phyloP scores from a whole-genome alignment of 1,140 invertebrate species.

The Drosophila navojoa region DNA sequence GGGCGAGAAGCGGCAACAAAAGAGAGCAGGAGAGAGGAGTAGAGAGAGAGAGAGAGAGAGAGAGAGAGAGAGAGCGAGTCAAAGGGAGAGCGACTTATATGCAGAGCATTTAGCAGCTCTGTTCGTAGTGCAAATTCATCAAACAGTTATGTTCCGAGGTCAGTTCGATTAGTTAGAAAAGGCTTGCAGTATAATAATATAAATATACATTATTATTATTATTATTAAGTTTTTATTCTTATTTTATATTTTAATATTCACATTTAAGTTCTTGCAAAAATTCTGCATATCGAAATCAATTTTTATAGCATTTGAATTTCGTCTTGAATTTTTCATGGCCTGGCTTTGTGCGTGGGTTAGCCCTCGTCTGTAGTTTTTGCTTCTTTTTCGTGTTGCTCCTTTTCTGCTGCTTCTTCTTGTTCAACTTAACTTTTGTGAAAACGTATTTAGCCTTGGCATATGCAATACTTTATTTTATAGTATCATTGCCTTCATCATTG shows the following conservation, averaged over 20 bases:
- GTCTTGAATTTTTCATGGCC: no score
- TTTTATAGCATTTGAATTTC: no score
- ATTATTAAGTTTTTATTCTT: no score
- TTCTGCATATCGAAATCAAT: no score
- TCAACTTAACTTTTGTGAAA: neutral
- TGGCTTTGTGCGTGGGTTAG: neutral
- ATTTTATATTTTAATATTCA: no score
- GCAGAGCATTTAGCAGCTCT: slow-evolving; percentile 13
- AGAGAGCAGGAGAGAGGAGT: no score
- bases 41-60: neutral
- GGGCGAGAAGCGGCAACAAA: neutral
- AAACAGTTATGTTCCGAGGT: slow-evolving; percentile 1
- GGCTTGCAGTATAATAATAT: no score
- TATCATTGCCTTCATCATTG: slow-evolving; percentile 35
- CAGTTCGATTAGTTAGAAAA: neutral
- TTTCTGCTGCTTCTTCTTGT: neutral
- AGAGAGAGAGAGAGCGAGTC: no score
- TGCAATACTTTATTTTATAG: slow-evolving; percentile 53
- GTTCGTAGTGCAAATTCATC: neutral
- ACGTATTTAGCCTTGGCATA: slow-evolving; percentile 51
- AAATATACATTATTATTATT: no score
- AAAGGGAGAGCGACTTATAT: neutral
- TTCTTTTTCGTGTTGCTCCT: no score
- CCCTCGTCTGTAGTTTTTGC: neutral
- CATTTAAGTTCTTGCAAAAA: no score